Evolutionary conservation across 2,113 vertebrate species (phyloP).

Genomic region (Theristicus caerulescens): DNA sequence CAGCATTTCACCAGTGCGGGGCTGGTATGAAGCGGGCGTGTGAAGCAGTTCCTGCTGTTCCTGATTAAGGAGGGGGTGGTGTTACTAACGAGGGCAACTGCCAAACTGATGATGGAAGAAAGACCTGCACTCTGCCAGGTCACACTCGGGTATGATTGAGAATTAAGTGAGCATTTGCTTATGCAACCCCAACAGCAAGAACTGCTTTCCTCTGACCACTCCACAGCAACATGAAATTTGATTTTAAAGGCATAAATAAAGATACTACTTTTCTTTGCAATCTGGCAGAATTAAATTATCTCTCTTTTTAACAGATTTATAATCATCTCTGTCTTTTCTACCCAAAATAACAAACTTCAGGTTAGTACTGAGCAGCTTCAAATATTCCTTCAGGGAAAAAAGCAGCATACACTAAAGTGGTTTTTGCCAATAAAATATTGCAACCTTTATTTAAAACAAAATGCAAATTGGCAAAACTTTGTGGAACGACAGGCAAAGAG

Average conservation of each 20-base stretch:
- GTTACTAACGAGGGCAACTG: background rate
- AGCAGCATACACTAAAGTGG: background rate
- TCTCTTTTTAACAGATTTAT: background rate
- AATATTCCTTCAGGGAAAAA: background rate
- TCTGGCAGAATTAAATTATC: background rate
- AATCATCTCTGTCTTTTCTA: background rate
- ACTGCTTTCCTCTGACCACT: background rate
- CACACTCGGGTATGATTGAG: rapidly evolving
- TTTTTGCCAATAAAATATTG: conserved; percentile 81
- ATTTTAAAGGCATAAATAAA: background rate
- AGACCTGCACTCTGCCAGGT: background rate
- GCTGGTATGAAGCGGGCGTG: background rate
- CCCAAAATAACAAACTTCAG: background rate
- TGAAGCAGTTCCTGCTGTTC: background rate
- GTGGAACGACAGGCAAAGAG: conserved; percentile 75
- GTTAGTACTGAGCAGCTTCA: background rate
- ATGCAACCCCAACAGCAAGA: background rate
- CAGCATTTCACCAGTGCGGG: rapidly evolving
- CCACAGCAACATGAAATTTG: background rate
- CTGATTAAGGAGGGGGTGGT: background rate
- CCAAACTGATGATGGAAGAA: background rate
- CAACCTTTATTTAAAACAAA: conserved; percentile 84
- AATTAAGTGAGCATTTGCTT: background rate
- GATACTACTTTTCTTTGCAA: background rate
- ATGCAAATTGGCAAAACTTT: conserved; percentile 78